These are phyloP conservation scores for Macropus fuliginosus DNA, from an alignment of 2,797 vertebrate species.

Conservation along the genomic window DNA sequence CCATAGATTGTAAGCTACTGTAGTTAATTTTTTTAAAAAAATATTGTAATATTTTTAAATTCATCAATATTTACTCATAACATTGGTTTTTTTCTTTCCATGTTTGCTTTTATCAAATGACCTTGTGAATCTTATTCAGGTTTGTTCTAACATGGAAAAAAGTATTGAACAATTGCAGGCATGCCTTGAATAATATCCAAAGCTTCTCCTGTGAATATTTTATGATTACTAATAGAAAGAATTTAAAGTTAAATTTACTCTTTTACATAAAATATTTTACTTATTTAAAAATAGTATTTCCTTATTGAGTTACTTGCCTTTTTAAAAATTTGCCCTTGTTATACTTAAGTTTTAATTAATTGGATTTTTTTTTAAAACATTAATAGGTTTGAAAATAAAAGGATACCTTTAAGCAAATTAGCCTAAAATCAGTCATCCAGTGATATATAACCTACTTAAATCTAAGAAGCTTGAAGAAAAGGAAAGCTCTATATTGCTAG, in stretches of 20 bases:
- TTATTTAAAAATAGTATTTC: slow-evolving; percentile 51
- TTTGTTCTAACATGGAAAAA: slow-evolving; percentile 50
- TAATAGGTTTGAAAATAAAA: slow-evolving; percentile 17
- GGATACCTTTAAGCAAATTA: slow-evolving; percentile 45
- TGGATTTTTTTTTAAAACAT: slow-evolving; percentile 1
- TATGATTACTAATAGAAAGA: slow-evolving; percentile 60
- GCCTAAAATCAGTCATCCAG: slow-evolving; percentile 59
- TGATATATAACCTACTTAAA: slow-evolving; percentile 44
- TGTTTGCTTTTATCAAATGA: slow-evolving; percentile 64
- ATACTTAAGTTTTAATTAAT: slow-evolving; percentile 56
- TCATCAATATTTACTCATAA: slow-evolving; percentile 58
- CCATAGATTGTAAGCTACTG: neutral
- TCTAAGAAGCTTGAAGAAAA: slow-evolving; percentile 62
- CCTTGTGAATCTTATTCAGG: slow-evolving; percentile 55
- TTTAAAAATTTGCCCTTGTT: slow-evolving; percentile 60
- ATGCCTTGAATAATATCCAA: slow-evolving; percentile 62
- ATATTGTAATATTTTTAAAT: slow-evolving; percentile 20
- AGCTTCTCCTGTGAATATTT: slow-evolving; percentile 60
- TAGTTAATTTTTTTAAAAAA: slow-evolving; percentile 6
- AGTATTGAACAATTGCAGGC: slow-evolving; percentile 54
- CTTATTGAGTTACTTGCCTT: slow-evolving; percentile 42
- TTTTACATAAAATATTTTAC: slow-evolving; percentile 58
- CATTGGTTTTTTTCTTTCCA: slow-evolving; percentile 14
- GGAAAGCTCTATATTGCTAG: slow-evolving; percentile 29
- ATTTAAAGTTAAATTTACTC: slow-evolving; percentile 52